Base-by-base conservation (phyloP, 2,113 vertebrate genomes). In the Rhagologus leucostigma region DNA sequence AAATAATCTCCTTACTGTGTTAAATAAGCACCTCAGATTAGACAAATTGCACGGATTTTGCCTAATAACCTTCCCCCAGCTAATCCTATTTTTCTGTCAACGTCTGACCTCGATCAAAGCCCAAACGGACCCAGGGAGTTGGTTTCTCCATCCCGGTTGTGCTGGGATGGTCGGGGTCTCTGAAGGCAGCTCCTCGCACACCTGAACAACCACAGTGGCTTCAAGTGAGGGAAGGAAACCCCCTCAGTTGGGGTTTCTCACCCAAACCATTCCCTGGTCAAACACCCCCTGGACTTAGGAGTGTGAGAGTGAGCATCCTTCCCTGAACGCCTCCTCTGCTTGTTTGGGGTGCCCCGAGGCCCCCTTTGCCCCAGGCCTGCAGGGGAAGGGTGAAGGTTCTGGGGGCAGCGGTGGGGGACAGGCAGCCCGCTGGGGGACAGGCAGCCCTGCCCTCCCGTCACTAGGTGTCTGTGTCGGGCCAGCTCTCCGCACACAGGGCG, bases 21-120 rank as follows among this genome's bases (percentile, higher is more conserved):
- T 91, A 73, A 96, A 95, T 83, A 95, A 96, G 84, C 87, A 93
- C 93, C 87, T 96, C 87, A 84, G 89, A 91, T 94, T 65, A 95
- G 55, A 79, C 81, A 76, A 97, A 96, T 79, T 91, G 95, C 81
- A 35, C 4, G 3, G 91, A 93, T 94, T 93, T 89, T 65, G 81
- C 18, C 87, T 91, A 85, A 87, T 84, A 93, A 90, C 93, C 96
- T 89, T 60, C 62, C 62, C 64, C 37, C 29, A 5, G 62, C 42
- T 95, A 91, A 96, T 93, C 89, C 89, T 62, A 30, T 95, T 95
- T 91, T 16, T 8, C 70, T 79, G 81, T 5, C 94, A 29, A 6
- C 8, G 46, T 24, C 77, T 83, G 93, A 96, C 91, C 95, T 85
- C 84, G 1, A 29, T 7, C 0, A 2, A 19, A 82, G 87, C 62